Percentiles rank a stretch among this genome's conserved stretches.
Conservation (phyloP, 2,888 invertebrate species). For the Cosmopolites sordidus region DNA sequence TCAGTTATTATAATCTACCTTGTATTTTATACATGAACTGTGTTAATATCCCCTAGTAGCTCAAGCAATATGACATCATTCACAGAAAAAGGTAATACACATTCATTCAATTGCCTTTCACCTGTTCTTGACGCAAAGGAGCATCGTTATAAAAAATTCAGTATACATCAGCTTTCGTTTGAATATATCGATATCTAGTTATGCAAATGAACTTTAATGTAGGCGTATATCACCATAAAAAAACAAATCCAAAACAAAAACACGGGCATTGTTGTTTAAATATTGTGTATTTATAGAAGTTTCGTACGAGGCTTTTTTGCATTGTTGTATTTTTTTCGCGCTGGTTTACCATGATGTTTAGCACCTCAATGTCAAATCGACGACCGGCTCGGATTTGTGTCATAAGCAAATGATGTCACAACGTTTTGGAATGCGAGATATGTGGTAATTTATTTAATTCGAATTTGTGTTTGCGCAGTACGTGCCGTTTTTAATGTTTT, state of each 20-base stretch:
- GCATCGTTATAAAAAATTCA: too few relatives aligned
- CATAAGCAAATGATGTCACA: conserved; percentile 22
- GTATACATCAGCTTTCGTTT: too few relatives aligned
- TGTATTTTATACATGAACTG: too few relatives aligned
- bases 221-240: conserved; percentile 5
- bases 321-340: background rate
- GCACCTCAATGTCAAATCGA: background rate
- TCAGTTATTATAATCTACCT: too few relatives aligned
- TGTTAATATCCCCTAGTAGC: too few relatives aligned
- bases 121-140: background rate
- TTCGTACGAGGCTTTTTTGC: background rate
- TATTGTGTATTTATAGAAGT: conserved; percentile 1
- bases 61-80: too few relatives aligned
- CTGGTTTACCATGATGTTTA: background rate
- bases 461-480: conserved; percentile 11
- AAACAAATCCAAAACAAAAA: conserved; percentile 3
- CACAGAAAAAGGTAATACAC: too few relatives aligned
- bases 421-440: conserved; percentile 16
- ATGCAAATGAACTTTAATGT: conserved; percentile 3
- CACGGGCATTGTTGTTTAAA: background rate
- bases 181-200: too few relatives aligned
- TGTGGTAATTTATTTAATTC: conserved; percentile 12
- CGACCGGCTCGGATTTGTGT: background rate
- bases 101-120: background rate
- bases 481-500: background rate